phyloP scores from a whole-genome alignment of 1,140 invertebrate genomes.

The Carcinoscorpius rotundicauda region DNA sequence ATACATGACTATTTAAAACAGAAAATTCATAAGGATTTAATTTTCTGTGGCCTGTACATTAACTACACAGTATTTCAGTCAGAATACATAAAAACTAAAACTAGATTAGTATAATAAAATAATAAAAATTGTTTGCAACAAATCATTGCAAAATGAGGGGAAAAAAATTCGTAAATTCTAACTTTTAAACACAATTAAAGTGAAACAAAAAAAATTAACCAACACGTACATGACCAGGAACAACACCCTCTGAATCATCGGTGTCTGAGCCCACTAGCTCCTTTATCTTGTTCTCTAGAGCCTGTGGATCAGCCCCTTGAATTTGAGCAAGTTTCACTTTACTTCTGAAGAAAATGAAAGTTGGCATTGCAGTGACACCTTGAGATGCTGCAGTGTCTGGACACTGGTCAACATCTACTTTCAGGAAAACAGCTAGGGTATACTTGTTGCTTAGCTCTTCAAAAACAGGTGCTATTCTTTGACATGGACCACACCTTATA shows the following conservation, averaged over 20 bases:
- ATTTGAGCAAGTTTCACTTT: slow-evolving; percentile 63
- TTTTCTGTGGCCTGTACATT: too few relatives aligned
- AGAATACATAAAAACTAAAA: too few relatives aligned
- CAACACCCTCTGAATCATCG: slow-evolving; percentile 26
- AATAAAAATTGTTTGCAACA: too few relatives aligned
- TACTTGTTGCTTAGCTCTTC: slow-evolving; percentile 73
- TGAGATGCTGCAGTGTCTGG: slow-evolving; percentile 64
- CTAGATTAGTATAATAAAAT: too few relatives aligned
- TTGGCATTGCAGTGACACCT: slow-evolving; percentile 91
- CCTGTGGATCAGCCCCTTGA: slow-evolving; percentile 66
- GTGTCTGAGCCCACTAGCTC: slow-evolving; percentile 60
- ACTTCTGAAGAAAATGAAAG: slow-evolving; percentile 91
- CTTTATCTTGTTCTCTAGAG: slow-evolving; percentile 76
- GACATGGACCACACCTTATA: slow-evolving; percentile 31
- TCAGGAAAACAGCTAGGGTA: slow-evolving; percentile 78
- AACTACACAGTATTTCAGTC: too few relatives aligned
- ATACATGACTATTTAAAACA: too few relatives aligned
- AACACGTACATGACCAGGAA: slow-evolving; percentile 17
- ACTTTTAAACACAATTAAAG: too few relatives aligned
- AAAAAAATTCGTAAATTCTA: not conserved
- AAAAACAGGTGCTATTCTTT: slow-evolving; percentile 74
- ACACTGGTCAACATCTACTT: slow-evolving; percentile 87
- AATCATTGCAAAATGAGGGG: too few relatives aligned
- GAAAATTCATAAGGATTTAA: too few relatives aligned
- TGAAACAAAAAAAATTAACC: not conserved